Percentiles rank a stretch among this genome's conserved stretches.
phyloP scores from a whole-genome alignment of 2,113 vertebrate genomes.

The Mirounga angustirostris region DNA sequence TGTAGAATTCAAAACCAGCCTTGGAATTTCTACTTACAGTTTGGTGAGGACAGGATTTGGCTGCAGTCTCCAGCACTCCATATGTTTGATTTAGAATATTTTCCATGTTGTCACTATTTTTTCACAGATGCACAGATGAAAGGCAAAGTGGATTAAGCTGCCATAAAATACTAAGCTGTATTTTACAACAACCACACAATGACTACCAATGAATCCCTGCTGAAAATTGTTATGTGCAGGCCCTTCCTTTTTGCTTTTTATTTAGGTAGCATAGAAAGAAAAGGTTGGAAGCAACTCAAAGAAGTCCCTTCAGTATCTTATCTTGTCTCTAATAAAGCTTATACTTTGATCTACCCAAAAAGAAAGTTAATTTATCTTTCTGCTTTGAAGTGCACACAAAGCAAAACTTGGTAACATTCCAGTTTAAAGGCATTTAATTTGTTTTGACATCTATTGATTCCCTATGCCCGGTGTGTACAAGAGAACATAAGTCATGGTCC shows the following conservation, averaged over 20 bases:
- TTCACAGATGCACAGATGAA: conserved; percentile 83
- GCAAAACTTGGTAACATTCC: conserved; percentile 14
- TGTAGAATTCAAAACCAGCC: conserved; percentile 71
- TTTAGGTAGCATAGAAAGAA: not conserved
- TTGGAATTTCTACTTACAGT: conserved; percentile 79
- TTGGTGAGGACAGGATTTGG: conserved; percentile 83
- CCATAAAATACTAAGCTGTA: conserved; percentile 78
- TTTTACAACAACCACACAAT: conserved; percentile 67
- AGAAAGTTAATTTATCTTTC: conserved; percentile 41
- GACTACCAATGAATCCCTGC: conserved; percentile 57
- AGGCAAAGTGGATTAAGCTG: conserved; percentile 79
- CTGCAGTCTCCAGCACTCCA: conserved; percentile 76
- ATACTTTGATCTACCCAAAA: not conserved
- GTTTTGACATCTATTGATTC: not conserved
- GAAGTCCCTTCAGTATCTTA: not conserved
- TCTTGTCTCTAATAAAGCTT: not conserved
- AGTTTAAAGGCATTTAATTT: conserved; percentile 32
- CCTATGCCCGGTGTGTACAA: not conserved
- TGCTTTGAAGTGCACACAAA: conserved; percentile 31
- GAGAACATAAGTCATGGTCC: not conserved
- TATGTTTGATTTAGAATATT: conserved; percentile 83
- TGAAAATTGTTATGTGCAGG: conserved; percentile 34
- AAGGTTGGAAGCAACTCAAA: not conserved
- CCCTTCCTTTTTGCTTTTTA: not conserved
- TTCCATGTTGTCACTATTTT: conserved; percentile 81